phyloP scores from a whole-genome alignment of 1,140 invertebrate species.

The Caenorhabditis inopinata region DNA sequence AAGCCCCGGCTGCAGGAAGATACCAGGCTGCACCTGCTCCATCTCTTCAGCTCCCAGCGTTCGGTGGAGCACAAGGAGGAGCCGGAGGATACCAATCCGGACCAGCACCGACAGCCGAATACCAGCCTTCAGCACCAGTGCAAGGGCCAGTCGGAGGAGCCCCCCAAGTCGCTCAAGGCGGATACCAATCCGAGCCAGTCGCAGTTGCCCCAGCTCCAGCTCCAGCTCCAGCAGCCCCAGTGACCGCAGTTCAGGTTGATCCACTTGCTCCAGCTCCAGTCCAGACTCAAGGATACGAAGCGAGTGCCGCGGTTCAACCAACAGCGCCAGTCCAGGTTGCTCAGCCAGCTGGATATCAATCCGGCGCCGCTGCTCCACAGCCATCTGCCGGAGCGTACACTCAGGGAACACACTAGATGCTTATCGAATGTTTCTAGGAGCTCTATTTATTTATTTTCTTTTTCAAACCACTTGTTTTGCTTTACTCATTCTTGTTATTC shows the following conservation, averaged over 20 bases:
- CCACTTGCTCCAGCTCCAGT: neutral
- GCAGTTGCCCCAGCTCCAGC: neutral
- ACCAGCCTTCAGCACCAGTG: neutral
- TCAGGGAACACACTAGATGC: slow-evolving; percentile 13
- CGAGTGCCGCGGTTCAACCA: neutral
- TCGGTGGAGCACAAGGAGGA: neutral
- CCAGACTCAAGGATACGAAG: slow-evolving; percentile 10
- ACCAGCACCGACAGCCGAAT: neutral
- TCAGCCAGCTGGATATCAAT: slow-evolving; percentile 1
- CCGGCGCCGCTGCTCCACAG: neutral
- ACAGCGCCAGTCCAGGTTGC: neutral
- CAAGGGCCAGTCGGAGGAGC: too few species aligned
- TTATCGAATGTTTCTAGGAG: neutral
- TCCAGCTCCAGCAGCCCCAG: neutral
- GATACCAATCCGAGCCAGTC: neutral
- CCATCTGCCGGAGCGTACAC: neutral
- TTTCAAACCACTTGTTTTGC: neutral
- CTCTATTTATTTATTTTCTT: neutral
- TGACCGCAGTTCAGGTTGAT: neutral
- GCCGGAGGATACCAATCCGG: neutral
- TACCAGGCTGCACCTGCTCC: slow-evolving; percentile 5
- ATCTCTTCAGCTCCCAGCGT: slow-evolving; percentile 16
- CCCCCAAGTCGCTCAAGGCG: neutral
- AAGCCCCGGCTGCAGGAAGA: neutral
- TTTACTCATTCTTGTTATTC: neutral